Evolutionary conservation across 1,140 invertebrate species (phyloP).

Genomic region (Andricus grossulariae): DNA sequence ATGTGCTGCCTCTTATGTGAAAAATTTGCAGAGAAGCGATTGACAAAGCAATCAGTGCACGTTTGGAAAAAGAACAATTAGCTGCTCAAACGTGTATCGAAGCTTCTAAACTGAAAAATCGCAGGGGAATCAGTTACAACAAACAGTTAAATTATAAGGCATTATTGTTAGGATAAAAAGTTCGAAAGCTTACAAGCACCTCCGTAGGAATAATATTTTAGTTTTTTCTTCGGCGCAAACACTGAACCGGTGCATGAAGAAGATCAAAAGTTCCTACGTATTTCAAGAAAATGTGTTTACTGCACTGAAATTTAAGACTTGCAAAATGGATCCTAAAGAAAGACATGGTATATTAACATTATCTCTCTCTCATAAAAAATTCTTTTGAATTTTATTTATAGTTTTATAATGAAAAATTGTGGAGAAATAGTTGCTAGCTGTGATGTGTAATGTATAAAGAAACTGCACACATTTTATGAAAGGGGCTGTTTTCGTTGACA

Average conservation of each 20-base stretch:
- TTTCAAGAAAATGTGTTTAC: constrained; percentile 37
- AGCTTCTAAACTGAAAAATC: background rate
- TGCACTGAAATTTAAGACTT: constrained; percentile 29
- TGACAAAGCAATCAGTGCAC: background rate
- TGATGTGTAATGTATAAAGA: too few species aligned
- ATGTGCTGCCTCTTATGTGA: too few species aligned
- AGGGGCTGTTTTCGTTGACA: background rate
- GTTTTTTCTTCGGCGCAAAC: constrained; percentile 33
- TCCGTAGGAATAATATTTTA: constrained; percentile 31
- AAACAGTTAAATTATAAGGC: constrained; percentile 38
- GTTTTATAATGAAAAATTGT: too few species aligned
- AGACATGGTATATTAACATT: constrained; percentile 30
- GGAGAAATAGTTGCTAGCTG: too few species aligned
- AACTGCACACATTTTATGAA: background rate
- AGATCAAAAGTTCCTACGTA: constrained; percentile 35
- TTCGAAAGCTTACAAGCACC: constrained; percentile 21
- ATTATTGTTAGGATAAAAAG: constrained; percentile 42
- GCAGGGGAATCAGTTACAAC: constrained; percentile 18
- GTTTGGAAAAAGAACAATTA: background rate
- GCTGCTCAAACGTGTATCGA: background rate
- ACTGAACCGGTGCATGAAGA: constrained; percentile 39
- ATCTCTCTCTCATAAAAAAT: background rate
- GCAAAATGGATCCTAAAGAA: constrained; percentile 34
- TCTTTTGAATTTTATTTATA: too few species aligned
- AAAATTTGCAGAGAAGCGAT: too few species aligned